These are phyloP conservation scores for Macrosoma leucophasiata DNA, from an alignment of 2,888 invertebrate genomes.

Conservation along the genomic window DNA sequence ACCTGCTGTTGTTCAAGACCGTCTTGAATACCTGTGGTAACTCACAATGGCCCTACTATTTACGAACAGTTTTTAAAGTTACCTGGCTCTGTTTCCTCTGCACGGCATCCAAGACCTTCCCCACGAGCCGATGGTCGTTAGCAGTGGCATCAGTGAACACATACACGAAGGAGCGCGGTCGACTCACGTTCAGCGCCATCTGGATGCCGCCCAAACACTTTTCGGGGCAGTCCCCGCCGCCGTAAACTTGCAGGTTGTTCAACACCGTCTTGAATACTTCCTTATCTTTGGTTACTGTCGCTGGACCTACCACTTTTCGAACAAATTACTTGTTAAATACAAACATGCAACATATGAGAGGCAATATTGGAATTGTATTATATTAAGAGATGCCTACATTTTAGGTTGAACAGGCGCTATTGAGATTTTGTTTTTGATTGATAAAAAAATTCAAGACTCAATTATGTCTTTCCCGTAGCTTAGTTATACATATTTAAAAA, in stretches of 20 bases:
- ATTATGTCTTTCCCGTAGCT: too few relatives aligned
- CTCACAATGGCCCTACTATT: too few relatives aligned
- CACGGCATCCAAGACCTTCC: slow-evolving; percentile 78
- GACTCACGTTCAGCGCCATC: slow-evolving; percentile 77
- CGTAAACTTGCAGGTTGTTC: slow-evolving; percentile 74
- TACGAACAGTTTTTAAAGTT: too few relatives aligned
- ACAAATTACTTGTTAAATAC: too few relatives aligned
- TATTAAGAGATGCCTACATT: too few relatives aligned
- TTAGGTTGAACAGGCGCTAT: too few relatives aligned
- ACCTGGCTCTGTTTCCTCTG: slow-evolving; percentile 85
- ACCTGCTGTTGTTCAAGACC: slow-evolving; percentile 71
- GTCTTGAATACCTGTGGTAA: too few relatives aligned
- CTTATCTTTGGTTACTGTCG: slow-evolving; percentile 78
- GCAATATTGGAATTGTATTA: too few relatives aligned
- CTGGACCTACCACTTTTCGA: slow-evolving; percentile 81
- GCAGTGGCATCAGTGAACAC: slow-evolving; percentile 86
- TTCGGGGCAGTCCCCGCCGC: slow-evolving; percentile 86
- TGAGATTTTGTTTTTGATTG: too few relatives aligned
- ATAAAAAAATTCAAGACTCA: too few relatives aligned
- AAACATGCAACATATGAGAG: not conserved
- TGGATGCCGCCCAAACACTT: slow-evolving; percentile 80
- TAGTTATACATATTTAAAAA: too few relatives aligned
- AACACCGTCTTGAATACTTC: slow-evolving; percentile 74
- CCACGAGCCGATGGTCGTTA: slow-evolving; percentile 78
- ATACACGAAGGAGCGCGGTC: slow-evolving; percentile 81